Conservation (phyloP, 2,113 vertebrate species). For the Excalfactoria chinensis region DNA sequence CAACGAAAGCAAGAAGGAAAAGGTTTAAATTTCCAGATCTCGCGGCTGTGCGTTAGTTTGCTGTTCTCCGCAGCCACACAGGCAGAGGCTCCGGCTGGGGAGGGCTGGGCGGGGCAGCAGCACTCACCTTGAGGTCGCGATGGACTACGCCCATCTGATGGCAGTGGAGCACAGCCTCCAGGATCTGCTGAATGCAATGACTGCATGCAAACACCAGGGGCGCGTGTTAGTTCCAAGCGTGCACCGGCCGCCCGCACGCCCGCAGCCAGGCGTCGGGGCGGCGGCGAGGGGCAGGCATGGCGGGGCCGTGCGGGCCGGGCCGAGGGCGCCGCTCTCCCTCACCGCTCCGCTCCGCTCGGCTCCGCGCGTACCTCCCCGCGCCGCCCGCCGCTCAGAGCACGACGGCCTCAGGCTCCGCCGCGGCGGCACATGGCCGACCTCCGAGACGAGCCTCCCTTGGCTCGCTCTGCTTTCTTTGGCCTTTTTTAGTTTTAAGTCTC, state of each 20-base stretch:
- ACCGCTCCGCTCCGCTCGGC: not conserved
- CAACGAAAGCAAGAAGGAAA: not conserved
- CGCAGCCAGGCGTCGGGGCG: conserved; percentile 73
- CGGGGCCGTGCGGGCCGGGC: not conserved
- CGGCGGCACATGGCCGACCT: not conserved
- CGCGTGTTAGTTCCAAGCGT: conserved; percentile 89
- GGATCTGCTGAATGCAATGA: conserved; percentile 99
- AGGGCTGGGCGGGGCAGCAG: conserved; percentile 17
- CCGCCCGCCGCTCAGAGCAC: not conserved
- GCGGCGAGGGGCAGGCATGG: not conserved
- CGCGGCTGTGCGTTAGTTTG: not conserved
- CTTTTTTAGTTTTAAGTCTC: not conserved
- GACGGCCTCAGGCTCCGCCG: not conserved
- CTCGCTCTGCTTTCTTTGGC: not conserved
- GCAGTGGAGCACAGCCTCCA: conserved; percentile 97
- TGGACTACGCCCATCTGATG: conserved; percentile 99
- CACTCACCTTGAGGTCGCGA: conserved; percentile 97
- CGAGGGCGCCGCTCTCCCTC: not conserved
- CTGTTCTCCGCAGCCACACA: not conserved
- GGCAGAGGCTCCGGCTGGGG: not conserved
- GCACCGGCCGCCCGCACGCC: conserved; percentile 80
- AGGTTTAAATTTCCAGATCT: not conserved
- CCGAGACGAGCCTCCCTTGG: not conserved
- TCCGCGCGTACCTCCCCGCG: not conserved
- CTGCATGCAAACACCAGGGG: conserved; percentile 98